These are phyloP conservation scores for Momotus momota DNA, from an alignment of 2,797 vertebrate genomes.

Conservation along the genomic window DNA sequence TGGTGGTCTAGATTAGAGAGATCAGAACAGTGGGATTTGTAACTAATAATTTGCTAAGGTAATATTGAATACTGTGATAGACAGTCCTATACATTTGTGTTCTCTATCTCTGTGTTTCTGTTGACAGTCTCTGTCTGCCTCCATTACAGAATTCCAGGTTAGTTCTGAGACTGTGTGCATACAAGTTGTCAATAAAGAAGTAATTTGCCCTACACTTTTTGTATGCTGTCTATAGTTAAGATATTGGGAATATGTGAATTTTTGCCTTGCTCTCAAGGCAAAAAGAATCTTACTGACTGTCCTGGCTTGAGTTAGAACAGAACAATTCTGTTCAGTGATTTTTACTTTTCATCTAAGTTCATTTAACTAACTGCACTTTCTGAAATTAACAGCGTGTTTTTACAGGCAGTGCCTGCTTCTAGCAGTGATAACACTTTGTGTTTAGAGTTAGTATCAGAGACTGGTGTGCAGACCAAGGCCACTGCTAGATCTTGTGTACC, in stretches of 20 bases:
- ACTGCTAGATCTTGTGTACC: too few species aligned
- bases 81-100: not conserved
- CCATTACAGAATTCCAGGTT: not conserved
- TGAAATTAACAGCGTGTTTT: too few species aligned
- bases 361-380: too few species aligned
- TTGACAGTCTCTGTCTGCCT: not conserved
- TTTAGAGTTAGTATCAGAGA: too few species aligned
- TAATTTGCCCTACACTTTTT: not conserved
- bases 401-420: too few species aligned
- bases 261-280: not conserved
- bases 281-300: not conserved
- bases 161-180: not conserved
- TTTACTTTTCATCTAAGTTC: too few species aligned
- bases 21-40: not conserved
- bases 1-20: not conserved
- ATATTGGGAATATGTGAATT: not conserved
- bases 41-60: not conserved
- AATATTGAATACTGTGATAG: not conserved
- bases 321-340: too few species aligned
- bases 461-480: too few species aligned
- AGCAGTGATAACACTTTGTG: too few species aligned
- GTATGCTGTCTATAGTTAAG: accelerated
- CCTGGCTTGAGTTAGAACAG: too few species aligned
- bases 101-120: not conserved
- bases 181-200: not conserved